Evolutionary conservation across 1,140 invertebrate species (phyloP), one percentile per base, ranked within the genome.

Genomic region (Psix sp.): DNA sequence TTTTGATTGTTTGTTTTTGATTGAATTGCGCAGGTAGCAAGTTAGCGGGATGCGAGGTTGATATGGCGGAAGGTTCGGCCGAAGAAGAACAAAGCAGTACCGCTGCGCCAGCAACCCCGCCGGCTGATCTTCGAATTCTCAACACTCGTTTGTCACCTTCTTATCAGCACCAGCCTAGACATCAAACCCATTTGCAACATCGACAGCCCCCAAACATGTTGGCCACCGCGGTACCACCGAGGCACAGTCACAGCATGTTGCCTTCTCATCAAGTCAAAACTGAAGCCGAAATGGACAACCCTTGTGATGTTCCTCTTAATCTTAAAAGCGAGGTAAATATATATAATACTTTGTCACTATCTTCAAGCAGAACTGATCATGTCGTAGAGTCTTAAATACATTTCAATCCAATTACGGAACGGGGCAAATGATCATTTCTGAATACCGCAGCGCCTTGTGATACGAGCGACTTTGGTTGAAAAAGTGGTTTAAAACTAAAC

Each of bases 21-120:
- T 56, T 40, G 29, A 24, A 65, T 79, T 81, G 52, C 62, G 29
- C 77, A 88, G 86, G 85, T 81, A 80, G 77, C 80, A 81, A 84
- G 60, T 82, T 77, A 74, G 86, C 85, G 83, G 85, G 83, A 88
- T 88, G 85, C 84, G 81, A 82, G 86, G 84, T 80, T 87, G 86
- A 88, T 82, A 88, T 88, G 87, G 87, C 87, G 81, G 87, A 88
- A 79, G 87, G 87, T 80, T 87, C 84, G 74, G 85, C 86, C 76
- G 87, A 88, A 79, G 87, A 88, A 81, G 87, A 88, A 83, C 85
- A 87, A 80, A 86, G 85, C 84, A 86, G 84, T 86, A 86, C 84
- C 68, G 85, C 84, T 83, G 85, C 86, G 39, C 84, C 85, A 76
- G 85, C 86, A 78, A 86, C 86, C 52, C 85, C 86, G 59, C 86